phyloP scores from a whole-genome alignment of 2,113 vertebrate species.

The Numida meleagris region DNA sequence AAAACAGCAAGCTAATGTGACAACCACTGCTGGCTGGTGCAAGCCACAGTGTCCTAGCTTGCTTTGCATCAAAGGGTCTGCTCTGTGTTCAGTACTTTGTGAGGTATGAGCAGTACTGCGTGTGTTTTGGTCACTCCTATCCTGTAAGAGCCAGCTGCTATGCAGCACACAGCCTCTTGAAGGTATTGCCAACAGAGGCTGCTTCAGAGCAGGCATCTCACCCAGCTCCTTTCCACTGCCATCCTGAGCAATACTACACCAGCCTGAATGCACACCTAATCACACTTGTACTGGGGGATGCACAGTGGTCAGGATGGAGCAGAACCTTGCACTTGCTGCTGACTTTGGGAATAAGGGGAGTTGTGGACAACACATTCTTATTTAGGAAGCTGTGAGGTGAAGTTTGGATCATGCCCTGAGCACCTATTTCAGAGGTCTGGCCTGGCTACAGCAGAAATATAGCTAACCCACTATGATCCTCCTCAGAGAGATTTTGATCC shows the following conservation, averaged over 20 bases:
- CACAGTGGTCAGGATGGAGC: rapidly evolving
- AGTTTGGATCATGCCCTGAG: neutral
- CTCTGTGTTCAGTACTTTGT: neutral
- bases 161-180: neutral
- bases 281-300: rapidly evolving
- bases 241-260: neutral
- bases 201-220: neutral
- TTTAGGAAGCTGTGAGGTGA: neutral
- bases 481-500: neutral
- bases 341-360: neutral
- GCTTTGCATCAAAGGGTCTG: neutral
- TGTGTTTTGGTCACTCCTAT: neutral
- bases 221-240: neutral
- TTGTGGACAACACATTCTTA: rapidly evolving
- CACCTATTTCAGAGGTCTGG: neutral
- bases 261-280: neutral
- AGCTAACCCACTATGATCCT: neutral
- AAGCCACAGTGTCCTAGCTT: neutral
- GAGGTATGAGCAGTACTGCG: neutral
- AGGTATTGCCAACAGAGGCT: neutral
- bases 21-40: rapidly evolving
- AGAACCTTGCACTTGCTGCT: rapidly evolving
- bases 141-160: neutral
- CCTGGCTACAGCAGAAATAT: neutral
- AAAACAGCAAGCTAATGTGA: neutral